Evolutionary conservation across 2,888 invertebrate genomes (phyloP), one percentile per base, ranked within the genome.

Genomic region (Caenorhabditis auriculariae): DNA sequence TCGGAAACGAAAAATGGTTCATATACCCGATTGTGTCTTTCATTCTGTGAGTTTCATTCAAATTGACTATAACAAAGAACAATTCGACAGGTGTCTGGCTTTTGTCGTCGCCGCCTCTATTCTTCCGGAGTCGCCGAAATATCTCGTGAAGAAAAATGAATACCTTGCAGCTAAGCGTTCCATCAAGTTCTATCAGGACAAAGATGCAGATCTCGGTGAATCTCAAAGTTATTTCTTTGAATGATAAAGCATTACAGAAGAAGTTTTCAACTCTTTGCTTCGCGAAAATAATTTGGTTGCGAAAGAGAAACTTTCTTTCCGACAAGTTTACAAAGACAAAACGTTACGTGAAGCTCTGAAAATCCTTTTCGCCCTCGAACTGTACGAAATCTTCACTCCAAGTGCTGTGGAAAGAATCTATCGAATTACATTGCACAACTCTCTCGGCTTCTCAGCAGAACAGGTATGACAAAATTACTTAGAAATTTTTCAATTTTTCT

Each of bases 81-180:
- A n/a, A n/a, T n/a, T n/a, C n/a, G n/a, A n/a, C 12, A 54, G 54
- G 26, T 49, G 27, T 4, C 12, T 50, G 24, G n/a, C 45, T 12
- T 37, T 44, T 15, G 49, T 50, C 24, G 4, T 55, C 7, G 19
- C 24, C 15, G 44, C 55, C 0, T 27, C 26, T 24, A 19, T 35
- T 21, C 49, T 55, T n/a, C 55, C 55, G 12, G 55, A 55, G 6
- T 55, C 55, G 7, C 55, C 55, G 2, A 41, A 42, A 50, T 55
- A 50, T 49, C 37, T 55, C 12, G 27, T 50, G 1, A 38, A 37
- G 1, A 49, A 44, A 23, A 44, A 32, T 5, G 17, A 28, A 29
- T 35, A 35, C 26, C 44, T 50, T 17, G 50, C 49, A 24, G 55
- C 55, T 12, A 49, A 28, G 24, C 21, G 26, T 26, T 41, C 55